Evolutionary conservation across 2,888 invertebrate species (phyloP), one percentile per base, ranked within the genome.

Genomic region (Aleiodes alternator): DNA sequence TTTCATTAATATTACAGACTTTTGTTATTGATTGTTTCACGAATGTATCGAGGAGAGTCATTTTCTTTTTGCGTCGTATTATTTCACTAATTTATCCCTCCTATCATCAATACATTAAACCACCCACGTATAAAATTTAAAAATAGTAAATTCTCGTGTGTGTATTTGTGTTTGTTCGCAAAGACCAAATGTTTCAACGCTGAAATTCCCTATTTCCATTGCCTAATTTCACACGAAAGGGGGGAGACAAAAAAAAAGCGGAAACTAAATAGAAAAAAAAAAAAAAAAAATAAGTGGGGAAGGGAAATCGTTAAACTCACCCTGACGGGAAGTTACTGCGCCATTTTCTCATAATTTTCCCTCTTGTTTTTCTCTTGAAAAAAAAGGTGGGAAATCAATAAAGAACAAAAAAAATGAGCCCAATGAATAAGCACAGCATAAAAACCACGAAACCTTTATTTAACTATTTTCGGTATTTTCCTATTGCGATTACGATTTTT

Each of bases 401-500:
- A 23, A 23, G 7, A 64, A 43, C 48, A 64, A 64, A 48, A 14
- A 38, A n/a, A 53, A 14, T 9, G 12, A 14, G 43, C 43, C 43
- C 43, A 43, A 43, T 43, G 11, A 43, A 43, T 43, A 43, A 7
- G 43, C 43, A 43, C 9, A 7, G 11, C 23, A 14, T 64, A 57
- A 69, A 11, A 69, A 11, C 68, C 2, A 38, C 51, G 56, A 73
- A 53, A 38, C 8, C 8, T 68, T 34, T 34, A 43, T 31, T 68
- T 82, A 38, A 84, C 84, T 31, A 85, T 43, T 79, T 87, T 88
- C 2, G 86, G 86, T 53, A 88, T 72, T 78, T 93, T 95, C 86
- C 94, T 94, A 87, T 93, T 93, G 80, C 95, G 93, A 90, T 96
- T 96, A 82, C 94, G 93, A 89, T 97, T 97, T 88, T 97, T 97